Percentiles rank a stretch among this genome's conserved stretches.
phyloP scores from a whole-genome alignment of 2,888 invertebrate genomes.

The Tachina fera region DNA sequence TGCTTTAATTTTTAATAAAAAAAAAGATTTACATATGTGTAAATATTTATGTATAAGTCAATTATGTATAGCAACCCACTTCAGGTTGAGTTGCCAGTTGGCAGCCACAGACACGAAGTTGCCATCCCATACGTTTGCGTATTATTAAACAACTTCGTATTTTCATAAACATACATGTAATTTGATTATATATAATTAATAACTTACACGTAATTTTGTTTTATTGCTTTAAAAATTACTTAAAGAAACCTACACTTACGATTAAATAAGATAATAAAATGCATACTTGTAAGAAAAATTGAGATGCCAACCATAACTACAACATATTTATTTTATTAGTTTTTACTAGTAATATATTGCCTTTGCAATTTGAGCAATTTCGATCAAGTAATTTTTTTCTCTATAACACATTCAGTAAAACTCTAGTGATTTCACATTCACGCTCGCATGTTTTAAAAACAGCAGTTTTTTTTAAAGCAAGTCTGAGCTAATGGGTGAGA shows the following conservation, averaged over 20 bases:
- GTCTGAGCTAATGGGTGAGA: no score
- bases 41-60: no score
- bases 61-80: no score
- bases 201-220: not conserved
- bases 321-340: not conserved
- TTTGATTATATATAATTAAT: conserved; percentile 13
- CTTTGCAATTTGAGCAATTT: conserved; percentile 7
- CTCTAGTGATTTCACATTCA: no score
- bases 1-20: not conserved
- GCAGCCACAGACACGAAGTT: no score
- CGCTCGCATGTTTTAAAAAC: no score
- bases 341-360: not conserved
- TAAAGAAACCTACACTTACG: not conserved
- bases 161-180: not conserved
- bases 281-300: conserved; percentile 17
- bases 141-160: not conserved
- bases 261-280: conserved; percentile 29
- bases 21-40: no score
- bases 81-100: no score
- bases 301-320: conserved; percentile 30
- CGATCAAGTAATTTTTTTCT: not conserved
- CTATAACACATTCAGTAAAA: no score
- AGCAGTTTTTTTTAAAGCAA: no score
- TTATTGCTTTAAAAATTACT: not conserved
- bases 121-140: no score